Evolutionary conservation across 2,113 vertebrate genomes (phyloP).

Genomic region (Vulpes vulpes): DNA sequence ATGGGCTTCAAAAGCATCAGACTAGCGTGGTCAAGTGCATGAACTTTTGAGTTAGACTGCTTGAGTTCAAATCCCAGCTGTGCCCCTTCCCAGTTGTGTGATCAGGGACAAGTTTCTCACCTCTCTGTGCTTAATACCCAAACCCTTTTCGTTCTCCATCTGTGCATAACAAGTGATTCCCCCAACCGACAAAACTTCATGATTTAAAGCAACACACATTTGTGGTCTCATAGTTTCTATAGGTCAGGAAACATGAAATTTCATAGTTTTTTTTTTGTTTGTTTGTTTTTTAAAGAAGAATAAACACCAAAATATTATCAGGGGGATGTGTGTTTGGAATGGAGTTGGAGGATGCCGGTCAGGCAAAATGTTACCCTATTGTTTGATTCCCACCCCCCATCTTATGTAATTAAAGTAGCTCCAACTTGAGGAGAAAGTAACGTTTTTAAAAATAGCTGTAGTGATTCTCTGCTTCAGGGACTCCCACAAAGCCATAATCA

Average conservation of each 20-base stretch:
- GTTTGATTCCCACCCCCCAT: no score
- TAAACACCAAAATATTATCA: background rate
- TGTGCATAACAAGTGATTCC: background rate
- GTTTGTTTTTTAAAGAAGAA: background rate
- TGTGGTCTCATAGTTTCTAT: background rate
- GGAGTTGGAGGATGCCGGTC: no score
- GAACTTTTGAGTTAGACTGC: background rate
- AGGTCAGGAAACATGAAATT: background rate
- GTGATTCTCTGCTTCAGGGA: background rate
- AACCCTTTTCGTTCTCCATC: background rate
- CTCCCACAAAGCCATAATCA: background rate
- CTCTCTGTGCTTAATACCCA: background rate
- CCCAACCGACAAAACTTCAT: background rate
- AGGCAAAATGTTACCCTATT: background rate
- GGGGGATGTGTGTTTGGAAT: background rate
- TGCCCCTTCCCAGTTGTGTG: background rate
- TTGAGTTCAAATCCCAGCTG: background rate
- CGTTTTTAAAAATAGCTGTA: background rate
- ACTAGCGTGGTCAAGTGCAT: no score
- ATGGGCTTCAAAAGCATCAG: background rate
- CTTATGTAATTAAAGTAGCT: background rate
- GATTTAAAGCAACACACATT: background rate
- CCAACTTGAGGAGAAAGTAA: background rate
- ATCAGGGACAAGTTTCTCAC: background rate
- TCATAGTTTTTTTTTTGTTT: background rate